phyloP scores from a whole-genome alignment of 1,140 invertebrate species.

The Metaphire vulgaris region DNA sequence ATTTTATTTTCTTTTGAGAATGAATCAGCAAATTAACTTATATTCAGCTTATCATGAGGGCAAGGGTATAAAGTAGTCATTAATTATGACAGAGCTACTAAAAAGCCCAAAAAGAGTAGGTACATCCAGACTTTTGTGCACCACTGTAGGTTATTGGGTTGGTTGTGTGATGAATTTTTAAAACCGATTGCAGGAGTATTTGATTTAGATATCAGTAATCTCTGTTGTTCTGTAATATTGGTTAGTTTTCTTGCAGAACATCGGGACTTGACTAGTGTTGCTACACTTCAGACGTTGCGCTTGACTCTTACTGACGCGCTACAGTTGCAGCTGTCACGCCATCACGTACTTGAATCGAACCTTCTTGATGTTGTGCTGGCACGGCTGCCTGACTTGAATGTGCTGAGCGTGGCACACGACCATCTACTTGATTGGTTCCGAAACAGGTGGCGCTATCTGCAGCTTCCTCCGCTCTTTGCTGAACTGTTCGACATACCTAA shows the following conservation, averaged over 20 bases:
- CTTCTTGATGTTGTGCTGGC: constrained; percentile 64
- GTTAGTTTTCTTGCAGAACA: constrained; percentile 50
- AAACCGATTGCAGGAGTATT: too few species aligned
- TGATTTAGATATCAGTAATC: too few species aligned
- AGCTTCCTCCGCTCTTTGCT: constrained; percentile 83
- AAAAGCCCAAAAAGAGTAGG: too few species aligned
- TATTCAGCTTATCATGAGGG: too few species aligned
- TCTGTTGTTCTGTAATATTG: too few species aligned
- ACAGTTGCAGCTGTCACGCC: constrained; percentile 63
- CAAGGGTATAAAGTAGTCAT: too few species aligned
- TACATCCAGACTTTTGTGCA: too few species aligned
- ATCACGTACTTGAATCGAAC: constrained; percentile 57
- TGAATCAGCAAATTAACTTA: too few species aligned
- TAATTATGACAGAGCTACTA: too few species aligned
- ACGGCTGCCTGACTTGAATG: constrained; percentile 70
- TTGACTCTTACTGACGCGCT: constrained; percentile 78
- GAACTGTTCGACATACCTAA: constrained; percentile 97
- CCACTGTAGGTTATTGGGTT: too few species aligned
- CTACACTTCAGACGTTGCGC: constrained; percentile 70
- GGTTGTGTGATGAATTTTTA: too few species aligned
- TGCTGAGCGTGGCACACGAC: constrained; percentile 74
- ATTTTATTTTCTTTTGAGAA: too few species aligned
- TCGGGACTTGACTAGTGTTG: constrained; percentile 70
- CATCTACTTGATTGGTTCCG: constrained; percentile 84
- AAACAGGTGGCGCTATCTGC: constrained; percentile 66